Evolutionary conservation across 2,888 invertebrate genomes (phyloP).

Genomic region (Caenorhabditis sinica): DNA sequence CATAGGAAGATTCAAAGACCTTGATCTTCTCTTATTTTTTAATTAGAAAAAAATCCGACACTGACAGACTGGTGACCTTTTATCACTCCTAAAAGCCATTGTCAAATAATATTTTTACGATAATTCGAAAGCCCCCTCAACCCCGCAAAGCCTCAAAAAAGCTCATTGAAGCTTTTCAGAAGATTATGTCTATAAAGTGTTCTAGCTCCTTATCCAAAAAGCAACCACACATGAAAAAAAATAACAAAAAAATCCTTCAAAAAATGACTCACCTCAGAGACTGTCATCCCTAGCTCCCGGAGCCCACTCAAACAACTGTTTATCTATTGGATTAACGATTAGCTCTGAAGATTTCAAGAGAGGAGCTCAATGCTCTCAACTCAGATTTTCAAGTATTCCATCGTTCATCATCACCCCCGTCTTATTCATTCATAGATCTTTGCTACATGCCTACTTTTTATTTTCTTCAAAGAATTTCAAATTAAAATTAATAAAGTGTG

Average conservation of each 20-base stretch:
- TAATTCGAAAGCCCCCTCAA: too few relatives aligned
- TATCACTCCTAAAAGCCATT: too few relatives aligned
- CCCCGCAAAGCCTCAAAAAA: too few relatives aligned
- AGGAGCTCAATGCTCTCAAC: not conserved
- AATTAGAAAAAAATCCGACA: too few relatives aligned
- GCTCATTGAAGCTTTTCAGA: not conserved
- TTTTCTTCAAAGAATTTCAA: conserved; percentile 28
- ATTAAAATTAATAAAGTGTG: conserved; percentile 45
- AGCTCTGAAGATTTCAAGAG: conserved; percentile 16
- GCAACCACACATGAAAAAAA: not conserved
- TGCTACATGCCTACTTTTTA: not conserved
- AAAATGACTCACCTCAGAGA: conserved; percentile 29
- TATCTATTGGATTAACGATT: conserved; percentile 43
- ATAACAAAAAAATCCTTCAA: not conserved
- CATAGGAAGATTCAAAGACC: too few relatives aligned
- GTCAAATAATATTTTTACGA: too few relatives aligned
- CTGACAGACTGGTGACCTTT: too few relatives aligned
- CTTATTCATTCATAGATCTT: not conserved
- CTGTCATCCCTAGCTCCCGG: conserved; percentile 4
- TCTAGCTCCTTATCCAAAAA: not conserved
- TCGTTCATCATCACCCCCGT: not conserved
- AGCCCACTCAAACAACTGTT: conserved; percentile 42
- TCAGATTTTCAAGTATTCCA: conserved; percentile 33
- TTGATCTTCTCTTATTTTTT: too few relatives aligned
- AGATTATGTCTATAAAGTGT: not conserved